Base-by-base conservation (phyloP, 2,888 invertebrate genomes). In the Eilema depressum region DNA sequence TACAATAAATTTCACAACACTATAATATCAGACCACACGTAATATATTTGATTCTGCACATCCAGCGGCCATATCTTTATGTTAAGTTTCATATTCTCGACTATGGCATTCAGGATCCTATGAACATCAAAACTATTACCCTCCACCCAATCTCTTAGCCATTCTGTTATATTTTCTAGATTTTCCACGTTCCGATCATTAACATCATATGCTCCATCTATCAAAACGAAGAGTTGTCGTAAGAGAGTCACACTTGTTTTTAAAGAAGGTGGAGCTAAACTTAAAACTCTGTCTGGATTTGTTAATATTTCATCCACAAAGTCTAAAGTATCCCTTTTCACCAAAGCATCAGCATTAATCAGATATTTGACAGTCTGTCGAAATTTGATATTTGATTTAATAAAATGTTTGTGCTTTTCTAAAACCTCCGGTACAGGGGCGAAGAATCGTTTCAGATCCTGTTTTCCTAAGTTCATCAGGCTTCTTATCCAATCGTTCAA, bases 291-390 rank as follows among this genome's bases (percentile, higher is more conserved):
- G 28, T 85, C 81, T 37, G 83, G 81, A 69, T 86, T 88, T 0
- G 84, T 85, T 41, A 91, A 69, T 23, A 86, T 75, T 75, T 91
- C 91, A 71, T 91, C 91, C 0, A 91, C 25, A 64, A 88, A 88
- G 57, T 91, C 91, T 23, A 92, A 63, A 14, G 85, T 75, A 78
- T 88, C 89, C 59, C 87, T 87, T 71, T 90, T 86, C 11, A 83
- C 77, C 20, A 69, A 66, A 1, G 75, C 41, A 26, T 84, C 79
- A 8, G 82, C 75, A 61, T 80, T 78, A 4, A 80, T 71, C 3
- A 90, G 73, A 56, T 79, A 78, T 66, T 77, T 83, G 8, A 87
- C 68, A 41, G 84, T 86, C 60, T 86, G 83, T 25, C 80, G 83
- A 68, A 89, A 87, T 33, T 82, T 83, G 0, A 77, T 61, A 71